Evolutionary conservation across 1,140 invertebrate species (phyloP).

Genomic region (Phortica variegata): DNA sequence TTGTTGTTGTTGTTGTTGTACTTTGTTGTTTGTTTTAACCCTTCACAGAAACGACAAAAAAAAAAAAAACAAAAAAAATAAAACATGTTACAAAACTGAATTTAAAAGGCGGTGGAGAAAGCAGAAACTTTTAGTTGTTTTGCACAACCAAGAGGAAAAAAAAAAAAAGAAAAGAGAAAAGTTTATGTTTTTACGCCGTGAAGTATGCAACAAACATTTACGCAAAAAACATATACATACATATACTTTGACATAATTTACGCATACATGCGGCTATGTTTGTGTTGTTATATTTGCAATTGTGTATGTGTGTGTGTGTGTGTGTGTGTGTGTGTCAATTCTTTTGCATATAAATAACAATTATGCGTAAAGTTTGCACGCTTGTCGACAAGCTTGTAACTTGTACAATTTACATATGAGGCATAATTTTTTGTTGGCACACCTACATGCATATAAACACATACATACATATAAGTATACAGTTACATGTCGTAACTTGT

Average conservation of each 20-base stretch:
- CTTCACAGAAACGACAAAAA: no score
- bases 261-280: slow-evolving; percentile 6
- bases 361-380: slow-evolving; percentile 34
- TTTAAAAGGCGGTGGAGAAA: no score
- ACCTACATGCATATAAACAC: no score
- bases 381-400: slow-evolving; percentile 36
- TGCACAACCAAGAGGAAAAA: no score
- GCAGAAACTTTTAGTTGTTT: no score
- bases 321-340: slow-evolving; percentile 20
- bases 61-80: no score
- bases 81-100: no score
- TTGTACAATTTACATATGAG: slow-evolving; percentile 25
- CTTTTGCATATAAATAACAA: slow-evolving; percentile 27
- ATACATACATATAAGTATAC: no score
- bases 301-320: slow-evolving; percentile 10
- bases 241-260: slow-evolving; percentile 28
- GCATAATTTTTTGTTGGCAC: no score
- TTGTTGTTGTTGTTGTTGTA: slow-evolving; percentile 6
- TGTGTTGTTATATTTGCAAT: not conserved
- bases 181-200: slow-evolving; percentile 13
- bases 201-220: slow-evolving; percentile 22
- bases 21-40: no score
- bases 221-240: not conserved
- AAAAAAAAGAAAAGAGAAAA: not conserved
- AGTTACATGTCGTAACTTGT: no score